phyloP scores from a whole-genome alignment of 1,140 invertebrate genomes.

The Drusus annulatus region DNA sequence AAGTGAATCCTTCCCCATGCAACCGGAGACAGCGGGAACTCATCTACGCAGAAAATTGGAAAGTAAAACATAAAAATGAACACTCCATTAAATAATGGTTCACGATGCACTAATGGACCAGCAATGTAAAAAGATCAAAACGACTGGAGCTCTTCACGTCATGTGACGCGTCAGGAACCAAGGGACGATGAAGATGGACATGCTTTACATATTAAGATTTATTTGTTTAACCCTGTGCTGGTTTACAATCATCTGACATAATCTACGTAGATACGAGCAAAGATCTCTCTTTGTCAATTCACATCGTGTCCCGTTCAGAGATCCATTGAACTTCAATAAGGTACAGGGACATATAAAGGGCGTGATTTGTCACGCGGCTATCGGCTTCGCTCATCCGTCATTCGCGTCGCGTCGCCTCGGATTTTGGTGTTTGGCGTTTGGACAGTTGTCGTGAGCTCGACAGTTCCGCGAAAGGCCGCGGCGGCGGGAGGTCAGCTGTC shows the following conservation, averaged over 20 bases:
- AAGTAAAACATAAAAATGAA: too few species aligned
- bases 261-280: too few species aligned
- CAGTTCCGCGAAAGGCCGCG: slow-evolving; percentile 19
- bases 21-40: too few species aligned
- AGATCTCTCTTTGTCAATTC: neutral
- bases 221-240: neutral
- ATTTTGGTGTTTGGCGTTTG: neutral
- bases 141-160: too few species aligned
- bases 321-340: neutral
- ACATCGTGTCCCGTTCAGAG: neutral
- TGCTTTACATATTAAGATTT: neutral
- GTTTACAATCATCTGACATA: neutral
- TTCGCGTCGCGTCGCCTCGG: too few species aligned
- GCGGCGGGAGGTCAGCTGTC: slow-evolving; percentile 34
- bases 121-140: too few species aligned
- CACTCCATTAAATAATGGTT: too few species aligned
- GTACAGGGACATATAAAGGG: slow-evolving; percentile 1
- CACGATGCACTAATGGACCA: too few species aligned
- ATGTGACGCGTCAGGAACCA: too few species aligned
- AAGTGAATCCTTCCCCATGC: too few species aligned
- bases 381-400: neutral
- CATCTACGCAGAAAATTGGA: too few species aligned
- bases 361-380: slow-evolving; percentile 17
- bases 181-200: neutral
- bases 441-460: slow-evolving; percentile 29